Conservation (phyloP, 2,113 vertebrate species). For the Tichodroma muraria region DNA sequence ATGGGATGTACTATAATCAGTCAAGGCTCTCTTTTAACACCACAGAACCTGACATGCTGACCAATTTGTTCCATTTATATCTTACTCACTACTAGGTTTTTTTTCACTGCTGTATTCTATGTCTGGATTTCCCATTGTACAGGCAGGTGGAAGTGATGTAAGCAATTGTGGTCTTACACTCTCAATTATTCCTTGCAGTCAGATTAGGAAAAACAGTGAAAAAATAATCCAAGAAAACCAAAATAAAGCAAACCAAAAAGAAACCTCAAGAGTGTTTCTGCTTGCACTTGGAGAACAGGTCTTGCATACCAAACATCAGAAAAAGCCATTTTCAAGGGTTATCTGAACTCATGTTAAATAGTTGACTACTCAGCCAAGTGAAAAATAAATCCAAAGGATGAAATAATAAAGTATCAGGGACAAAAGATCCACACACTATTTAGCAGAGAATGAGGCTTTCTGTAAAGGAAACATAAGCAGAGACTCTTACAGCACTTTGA, state of each 20-base stretch:
- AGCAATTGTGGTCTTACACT: neutral
- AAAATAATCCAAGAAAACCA: neutral
- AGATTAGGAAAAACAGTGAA: neutral
- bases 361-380: slow-evolving; percentile 38
- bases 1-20: neutral
- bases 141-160: neutral
- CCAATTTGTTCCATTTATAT: neutral
- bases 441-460: slow-evolving; percentile 38
- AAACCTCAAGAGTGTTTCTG: neutral
- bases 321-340: slow-evolving; percentile 42
- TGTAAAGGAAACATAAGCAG: slow-evolving; percentile 42
- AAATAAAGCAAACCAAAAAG: neutral
- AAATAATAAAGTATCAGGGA: slow-evolving; percentile 50
- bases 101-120: neutral
- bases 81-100: neutral
- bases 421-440: slow-evolving; percentile 39
- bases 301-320: slow-evolving; percentile 25
- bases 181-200: neutral
- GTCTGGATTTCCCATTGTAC: neutral
- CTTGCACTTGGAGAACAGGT: neutral
- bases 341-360: slow-evolving; percentile 43
- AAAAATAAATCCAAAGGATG: slow-evolving; percentile 47
- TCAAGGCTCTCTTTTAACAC: neutral
- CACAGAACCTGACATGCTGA: neutral
- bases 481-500: neutral